phyloP scores from a whole-genome alignment of 2,797 vertebrate species.

The Micromesistius poutassou region DNA sequence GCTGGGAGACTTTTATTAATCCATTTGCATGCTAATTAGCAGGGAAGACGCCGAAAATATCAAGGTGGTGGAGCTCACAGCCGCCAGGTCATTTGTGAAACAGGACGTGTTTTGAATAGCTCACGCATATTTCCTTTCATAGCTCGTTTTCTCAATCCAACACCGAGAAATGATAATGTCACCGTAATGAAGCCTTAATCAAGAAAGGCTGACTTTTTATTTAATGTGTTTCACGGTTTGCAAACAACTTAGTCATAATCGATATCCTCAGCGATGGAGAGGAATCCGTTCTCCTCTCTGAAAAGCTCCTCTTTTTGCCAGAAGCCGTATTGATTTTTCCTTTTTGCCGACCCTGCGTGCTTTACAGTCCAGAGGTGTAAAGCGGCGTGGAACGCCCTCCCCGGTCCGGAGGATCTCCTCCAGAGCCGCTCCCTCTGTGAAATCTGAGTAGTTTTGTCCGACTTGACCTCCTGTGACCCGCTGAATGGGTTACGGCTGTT shows the following conservation, averaged over 20 bases:
- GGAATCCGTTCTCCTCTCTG: conserved; percentile 37
- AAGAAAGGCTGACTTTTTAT: conserved; percentile 25
- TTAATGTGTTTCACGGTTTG: conserved; percentile 45
- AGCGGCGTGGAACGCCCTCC: not conserved
- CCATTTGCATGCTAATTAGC: conserved; percentile 61
- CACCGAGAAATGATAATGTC: conserved; percentile 49
- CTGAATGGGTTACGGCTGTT: conserved; percentile 26
- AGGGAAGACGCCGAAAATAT: conserved; percentile 41
- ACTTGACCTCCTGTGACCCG: conserved; percentile 37
- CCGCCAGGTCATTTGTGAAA: conserved; percentile 29
- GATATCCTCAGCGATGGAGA: conserved; percentile 54
- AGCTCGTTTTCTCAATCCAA: conserved; percentile 45
- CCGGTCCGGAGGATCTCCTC: not conserved
- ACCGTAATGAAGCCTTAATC: conserved; percentile 39
- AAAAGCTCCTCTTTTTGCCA: conserved; percentile 30
- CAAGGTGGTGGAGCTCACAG: conserved; percentile 22
- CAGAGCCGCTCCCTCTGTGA: not conserved
- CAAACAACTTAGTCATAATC: conserved; percentile 63
- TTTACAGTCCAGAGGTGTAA: conserved; percentile 25
- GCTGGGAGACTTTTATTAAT: conserved; percentile 59
- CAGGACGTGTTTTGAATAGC: conserved; percentile 27
- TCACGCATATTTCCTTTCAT: conserved; percentile 29
- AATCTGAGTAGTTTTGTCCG: conserved; percentile 13
- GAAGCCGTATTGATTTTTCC: conserved; percentile 48
- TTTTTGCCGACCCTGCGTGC: conserved; percentile 24